Base-by-base conservation (phyloP, 2,888 invertebrate species). In the Tubiluchus corallicola region DNA sequence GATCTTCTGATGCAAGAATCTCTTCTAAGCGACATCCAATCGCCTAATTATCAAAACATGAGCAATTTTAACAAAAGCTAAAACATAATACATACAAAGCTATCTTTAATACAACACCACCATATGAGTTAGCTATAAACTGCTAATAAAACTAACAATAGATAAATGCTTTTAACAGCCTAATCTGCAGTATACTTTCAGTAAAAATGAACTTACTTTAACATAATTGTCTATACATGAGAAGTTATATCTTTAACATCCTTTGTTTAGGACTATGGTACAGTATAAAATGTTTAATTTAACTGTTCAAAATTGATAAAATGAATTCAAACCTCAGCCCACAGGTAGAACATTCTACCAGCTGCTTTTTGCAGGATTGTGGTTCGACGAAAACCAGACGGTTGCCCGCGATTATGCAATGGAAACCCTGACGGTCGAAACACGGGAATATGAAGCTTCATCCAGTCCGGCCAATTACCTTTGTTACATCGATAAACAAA, bases 381-480 rank as follows among this genome's bases (percentile, higher is more conserved):
- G 46, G 55, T 55, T 44, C 57, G 43, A 43, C 76, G 63, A 20
- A 73, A 65, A 5, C 75, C 74, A 1, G 74, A 72, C 16, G 75
- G 71, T 46, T 60, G 62, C 20, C 63, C 63, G 38, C 67, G 56
- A 47, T 60, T 64, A 20, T 63, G 61, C 19, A 65, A 53, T 4
- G 16, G 37, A 17, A 19, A n/a, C 9, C n/a, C 53, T 9, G 57
- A 57, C 42, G 57, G 56, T 21, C 59, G 54, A 59, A 77, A 79
- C 57, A 79, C 74, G 4, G 79, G 75, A 49, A 77, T 70, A 58
- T 80, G 82, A 4, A 84, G 75, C 64, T 88, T 88, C 74, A 94
- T 82, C 94, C 98, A 98, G 45, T 79, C 76, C 0, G 98, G 96
- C 98, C 98, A 98, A 54, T 90, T 87, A 0, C 94, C 94, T 60